These are phyloP conservation scores for Hartigia nigra DNA, from an alignment of 2,888 invertebrate genomes.

Conservation along the genomic window DNA sequence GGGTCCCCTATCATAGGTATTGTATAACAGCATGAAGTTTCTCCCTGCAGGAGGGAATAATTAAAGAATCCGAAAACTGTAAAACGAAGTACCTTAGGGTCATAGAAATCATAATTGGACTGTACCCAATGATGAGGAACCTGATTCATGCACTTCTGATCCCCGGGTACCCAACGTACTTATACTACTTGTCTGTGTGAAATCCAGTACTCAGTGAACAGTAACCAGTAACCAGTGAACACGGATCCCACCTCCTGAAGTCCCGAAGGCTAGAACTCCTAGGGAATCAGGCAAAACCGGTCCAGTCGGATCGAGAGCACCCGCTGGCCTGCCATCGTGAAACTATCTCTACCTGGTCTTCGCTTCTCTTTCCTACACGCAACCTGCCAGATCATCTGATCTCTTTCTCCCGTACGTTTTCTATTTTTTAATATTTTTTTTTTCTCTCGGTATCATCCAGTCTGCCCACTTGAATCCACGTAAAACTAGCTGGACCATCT, in stretches of 20 bases:
- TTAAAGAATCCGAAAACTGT: not conserved
- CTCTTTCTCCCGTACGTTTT: conserved; percentile 17
- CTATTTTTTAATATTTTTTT: not conserved
- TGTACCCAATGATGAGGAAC: not conserved
- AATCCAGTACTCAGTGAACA: conserved; percentile 30
- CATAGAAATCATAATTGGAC: not conserved
- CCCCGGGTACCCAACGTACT: not conserved
- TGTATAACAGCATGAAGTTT: conserved; percentile 46
- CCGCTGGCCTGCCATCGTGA: conserved; percentile 30
- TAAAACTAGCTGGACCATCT: conserved; percentile 17
- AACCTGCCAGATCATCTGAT: conserved; percentile 6
- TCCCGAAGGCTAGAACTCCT: conserved; percentile 62
- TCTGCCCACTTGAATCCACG: conserved; percentile 7
- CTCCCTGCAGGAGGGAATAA: conserved; percentile 36
- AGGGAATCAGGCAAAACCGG: conserved; percentile 63
- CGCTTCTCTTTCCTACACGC: conserved; percentile 21
- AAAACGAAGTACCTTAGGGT: not conserved
- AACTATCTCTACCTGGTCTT: conserved; percentile 18
- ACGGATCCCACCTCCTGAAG: conserved; percentile 33
- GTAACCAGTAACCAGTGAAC: conserved; percentile 29
- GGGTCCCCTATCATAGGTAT: conserved; percentile 30
- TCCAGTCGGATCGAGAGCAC: conserved; percentile 60
- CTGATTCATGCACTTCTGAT: not conserved
- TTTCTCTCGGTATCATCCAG: conserved; percentile 18
- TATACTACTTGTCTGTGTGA: not conserved